phyloP scores from a whole-genome alignment of 2,888 invertebrate species.

The Andrena trimmerana region DNA sequence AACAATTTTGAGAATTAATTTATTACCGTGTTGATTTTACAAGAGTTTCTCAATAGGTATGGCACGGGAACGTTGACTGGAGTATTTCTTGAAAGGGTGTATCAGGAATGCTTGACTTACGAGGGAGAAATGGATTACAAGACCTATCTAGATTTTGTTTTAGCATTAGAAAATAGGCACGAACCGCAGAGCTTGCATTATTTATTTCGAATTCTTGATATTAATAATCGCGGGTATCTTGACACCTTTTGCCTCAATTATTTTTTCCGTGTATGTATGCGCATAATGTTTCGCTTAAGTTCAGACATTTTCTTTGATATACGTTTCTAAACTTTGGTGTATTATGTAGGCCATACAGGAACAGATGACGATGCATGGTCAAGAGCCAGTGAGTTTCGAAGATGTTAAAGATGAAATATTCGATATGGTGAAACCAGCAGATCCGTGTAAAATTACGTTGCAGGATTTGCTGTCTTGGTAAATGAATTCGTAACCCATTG shows the following conservation, averaged over 20 bases:
- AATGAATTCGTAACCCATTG: conserved; percentile 48
- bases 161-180: conserved; percentile 96
- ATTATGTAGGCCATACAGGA: conserved; percentile 93
- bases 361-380: conserved; percentile 94
- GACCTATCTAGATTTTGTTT: conserved; percentile 96
- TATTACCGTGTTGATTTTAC: not conserved
- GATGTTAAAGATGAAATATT: conserved; percentile 99
- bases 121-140: conserved; percentile 99
- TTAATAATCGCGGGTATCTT: conserved; percentile 94
- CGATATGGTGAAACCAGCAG: conserved; percentile 97
- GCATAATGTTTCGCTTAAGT: not conserved
- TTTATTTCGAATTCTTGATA: conserved; percentile 95
- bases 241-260: conserved; percentile 96
- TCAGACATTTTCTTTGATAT: not conserved
- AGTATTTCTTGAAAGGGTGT: conserved; percentile 96
- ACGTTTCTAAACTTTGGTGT: conserved; percentile 19
- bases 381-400: conserved; percentile 96
- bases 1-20: not conserved
- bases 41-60: conserved; percentile 87
- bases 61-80: conserved; percentile 96
- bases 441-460: conserved; percentile 94
- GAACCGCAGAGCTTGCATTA: conserved; percentile 97
- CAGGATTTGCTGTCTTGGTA: conserved; percentile 93
- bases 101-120: conserved; percentile 97
- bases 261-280: conserved; percentile 91